Conservation (phyloP, 1,140 invertebrate species). For the Platyscapa corneri region DNA sequence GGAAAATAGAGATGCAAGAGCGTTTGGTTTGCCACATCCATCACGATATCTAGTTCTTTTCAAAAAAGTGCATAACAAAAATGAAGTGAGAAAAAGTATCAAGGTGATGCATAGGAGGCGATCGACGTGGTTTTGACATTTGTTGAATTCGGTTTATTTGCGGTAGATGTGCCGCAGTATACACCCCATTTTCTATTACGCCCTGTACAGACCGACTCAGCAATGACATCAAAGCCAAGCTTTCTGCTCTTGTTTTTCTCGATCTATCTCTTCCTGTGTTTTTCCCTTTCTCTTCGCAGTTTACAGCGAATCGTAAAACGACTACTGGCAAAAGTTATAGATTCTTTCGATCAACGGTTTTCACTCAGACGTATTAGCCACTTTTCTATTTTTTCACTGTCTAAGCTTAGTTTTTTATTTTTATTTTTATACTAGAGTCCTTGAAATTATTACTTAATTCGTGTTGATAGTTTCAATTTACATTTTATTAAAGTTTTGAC, state of each 20-base stretch:
- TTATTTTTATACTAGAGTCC: not conserved
- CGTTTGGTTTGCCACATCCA: not conserved
- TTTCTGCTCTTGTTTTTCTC: not conserved
- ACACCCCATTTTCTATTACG: constrained; percentile 30
- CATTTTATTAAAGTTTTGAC: not conserved
- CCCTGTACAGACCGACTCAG: not conserved
- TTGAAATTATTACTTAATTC: not conserved
- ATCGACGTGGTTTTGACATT: constrained; percentile 44
- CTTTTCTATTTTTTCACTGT: not conserved
- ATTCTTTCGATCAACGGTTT: not conserved
- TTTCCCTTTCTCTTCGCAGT: not conserved
- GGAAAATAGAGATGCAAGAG: not conserved
- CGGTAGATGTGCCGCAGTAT: constrained; percentile 1
- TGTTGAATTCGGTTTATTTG: constrained; percentile 21
- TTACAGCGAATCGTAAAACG: constrained; percentile 35
- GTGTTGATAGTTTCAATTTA: not conserved
- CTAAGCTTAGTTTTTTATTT: not conserved
- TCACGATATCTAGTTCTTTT: not conserved
- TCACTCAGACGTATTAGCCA: not conserved
- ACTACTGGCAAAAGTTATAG: not conserved
- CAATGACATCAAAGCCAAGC: not conserved
- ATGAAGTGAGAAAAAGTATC: not conserved
- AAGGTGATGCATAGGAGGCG: not conserved
- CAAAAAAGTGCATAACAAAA: not conserved
- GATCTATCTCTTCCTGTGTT: not conserved